These are phyloP conservation scores for Diorhabda sublineata DNA, from an alignment of 1,140 invertebrate species.

Conservation along the genomic window DNA sequence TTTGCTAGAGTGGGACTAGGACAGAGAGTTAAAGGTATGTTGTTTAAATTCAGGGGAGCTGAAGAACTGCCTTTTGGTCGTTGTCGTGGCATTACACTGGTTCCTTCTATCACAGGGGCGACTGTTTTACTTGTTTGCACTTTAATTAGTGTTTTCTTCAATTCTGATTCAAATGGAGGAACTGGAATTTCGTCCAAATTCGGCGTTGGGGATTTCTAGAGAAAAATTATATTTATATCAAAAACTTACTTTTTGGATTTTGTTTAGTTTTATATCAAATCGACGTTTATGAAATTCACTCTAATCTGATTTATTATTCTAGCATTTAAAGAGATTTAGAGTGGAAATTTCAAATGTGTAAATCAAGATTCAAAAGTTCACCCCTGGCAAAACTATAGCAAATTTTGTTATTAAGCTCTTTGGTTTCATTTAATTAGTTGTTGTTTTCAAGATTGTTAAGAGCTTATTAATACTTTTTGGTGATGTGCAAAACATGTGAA, in stretches of 20 bases:
- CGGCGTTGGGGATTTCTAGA: slow-evolving; percentile 61
- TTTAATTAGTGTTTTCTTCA: slow-evolving; percentile 55
- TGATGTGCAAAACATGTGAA: too few relatives aligned
- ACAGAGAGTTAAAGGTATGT: slow-evolving; percentile 49
- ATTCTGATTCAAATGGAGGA: slow-evolving; percentile 62
- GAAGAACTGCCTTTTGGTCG: slow-evolving; percentile 66
- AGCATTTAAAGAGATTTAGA: too few relatives aligned
- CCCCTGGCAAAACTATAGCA: too few relatives aligned
- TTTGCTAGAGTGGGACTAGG: slow-evolving; percentile 49
- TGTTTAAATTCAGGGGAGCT: slow-evolving; percentile 46
- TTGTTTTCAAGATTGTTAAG: too few relatives aligned
- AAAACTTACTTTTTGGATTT: background rate
- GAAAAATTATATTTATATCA: slow-evolving; percentile 9
- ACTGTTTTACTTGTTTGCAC: slow-evolving; percentile 47
- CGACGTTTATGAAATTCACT: too few relatives aligned
- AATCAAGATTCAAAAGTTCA: too few relatives aligned
- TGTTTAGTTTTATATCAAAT: too few relatives aligned
- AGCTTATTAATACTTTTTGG: too few relatives aligned
- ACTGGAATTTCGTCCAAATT: slow-evolving; percentile 61
- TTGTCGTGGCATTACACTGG: slow-evolving; percentile 80
- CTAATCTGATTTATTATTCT: too few relatives aligned
- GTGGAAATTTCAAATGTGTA: too few relatives aligned
- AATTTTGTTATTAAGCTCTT: too few relatives aligned
- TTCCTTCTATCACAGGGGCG: slow-evolving; percentile 58
- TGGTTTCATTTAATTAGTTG: too few relatives aligned